A percentile compares a stretch with the other conserved stretches of the same genome.
Evolutionary conservation across 2,888 invertebrate genomes (phyloP).

Genomic region (Chymomyza caudatula): DNA sequence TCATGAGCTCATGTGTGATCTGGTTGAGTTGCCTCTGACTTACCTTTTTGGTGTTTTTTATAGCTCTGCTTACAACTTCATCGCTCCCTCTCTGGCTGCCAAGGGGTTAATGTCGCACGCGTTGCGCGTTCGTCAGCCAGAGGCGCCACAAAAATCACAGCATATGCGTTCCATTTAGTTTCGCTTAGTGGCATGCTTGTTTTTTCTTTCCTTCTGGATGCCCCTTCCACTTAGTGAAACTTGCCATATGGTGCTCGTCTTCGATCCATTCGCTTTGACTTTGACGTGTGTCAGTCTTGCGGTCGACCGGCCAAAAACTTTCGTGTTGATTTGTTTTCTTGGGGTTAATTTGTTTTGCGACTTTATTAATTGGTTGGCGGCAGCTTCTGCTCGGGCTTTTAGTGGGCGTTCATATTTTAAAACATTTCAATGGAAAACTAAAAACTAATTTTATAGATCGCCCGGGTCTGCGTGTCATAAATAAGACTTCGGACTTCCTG

Average conservation of each 20-base stretch:
- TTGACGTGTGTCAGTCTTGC: constrained; percentile 70
- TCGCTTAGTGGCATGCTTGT: constrained; percentile 31
- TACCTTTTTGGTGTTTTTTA: too few species aligned
- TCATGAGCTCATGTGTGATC: neutral
- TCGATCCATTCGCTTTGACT: constrained; percentile 43
- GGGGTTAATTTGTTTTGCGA: constrained; percentile 70
- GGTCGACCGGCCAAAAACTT: constrained; percentile 40
- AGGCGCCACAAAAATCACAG: constrained; percentile 40
- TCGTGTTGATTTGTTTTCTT: constrained; percentile 61
- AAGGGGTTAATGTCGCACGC: constrained; percentile 32
- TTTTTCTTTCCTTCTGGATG: constrained; percentile 5
- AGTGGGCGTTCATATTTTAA: constrained; percentile 52
- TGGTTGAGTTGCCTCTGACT: too few species aligned
- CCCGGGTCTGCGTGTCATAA: constrained; percentile 25
- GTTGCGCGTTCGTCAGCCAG: constrained; percentile 18
- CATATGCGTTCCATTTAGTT: constrained; percentile 44
- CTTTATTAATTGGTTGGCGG: constrained; percentile 63
- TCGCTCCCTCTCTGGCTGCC: neutral
- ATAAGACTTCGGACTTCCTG: constrained; percentile 52
- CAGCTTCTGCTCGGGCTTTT: constrained; percentile 35
- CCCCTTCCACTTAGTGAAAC: constrained; percentile 34
- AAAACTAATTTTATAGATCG: constrained; percentile 55
- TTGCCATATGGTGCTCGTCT: constrained; percentile 67
- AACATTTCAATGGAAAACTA: constrained; percentile 53
- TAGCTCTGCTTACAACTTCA: constrained; percentile 18